phyloP scores from a whole-genome alignment of 2,797 vertebrate genomes.

The Pachyuromys duprasi region DNA sequence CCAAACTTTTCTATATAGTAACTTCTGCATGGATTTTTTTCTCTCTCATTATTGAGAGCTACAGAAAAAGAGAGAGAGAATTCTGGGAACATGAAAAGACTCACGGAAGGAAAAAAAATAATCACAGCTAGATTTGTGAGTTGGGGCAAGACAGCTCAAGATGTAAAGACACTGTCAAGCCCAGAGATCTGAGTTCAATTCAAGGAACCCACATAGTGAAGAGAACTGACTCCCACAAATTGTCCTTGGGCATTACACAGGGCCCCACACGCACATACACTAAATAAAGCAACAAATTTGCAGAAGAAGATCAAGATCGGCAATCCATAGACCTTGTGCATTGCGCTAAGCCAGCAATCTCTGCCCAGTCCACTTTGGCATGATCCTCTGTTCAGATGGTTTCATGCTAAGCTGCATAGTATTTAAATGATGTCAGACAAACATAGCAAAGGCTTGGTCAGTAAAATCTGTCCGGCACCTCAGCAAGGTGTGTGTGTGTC shows the following conservation, averaged over 20 bases:
- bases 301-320: not conserved
- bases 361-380: not conserved
- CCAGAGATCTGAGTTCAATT: not conserved
- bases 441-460: constrained; percentile 3
- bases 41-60: not conserved
- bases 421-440: not conserved
- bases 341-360: not conserved
- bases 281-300: not conserved
- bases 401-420: not conserved
- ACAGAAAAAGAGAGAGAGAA: not conserved
- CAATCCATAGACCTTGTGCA: not conserved
- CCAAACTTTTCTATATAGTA: not conserved
- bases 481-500: not conserved
- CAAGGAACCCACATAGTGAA: not conserved
- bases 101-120: constrained; percentile 1
- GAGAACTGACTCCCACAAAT: not conserved
- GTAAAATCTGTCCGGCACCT: constrained; percentile 31
- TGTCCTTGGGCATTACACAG: not conserved
- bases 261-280: not conserved
- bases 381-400: not conserved
- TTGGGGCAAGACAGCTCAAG: not conserved
- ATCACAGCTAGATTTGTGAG: not conserved
- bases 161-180: not conserved
- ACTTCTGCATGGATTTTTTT: not conserved
- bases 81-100: not conserved